Base-by-base conservation (phyloP, 2,888 invertebrate species). In the Idaea straminata region DNA sequence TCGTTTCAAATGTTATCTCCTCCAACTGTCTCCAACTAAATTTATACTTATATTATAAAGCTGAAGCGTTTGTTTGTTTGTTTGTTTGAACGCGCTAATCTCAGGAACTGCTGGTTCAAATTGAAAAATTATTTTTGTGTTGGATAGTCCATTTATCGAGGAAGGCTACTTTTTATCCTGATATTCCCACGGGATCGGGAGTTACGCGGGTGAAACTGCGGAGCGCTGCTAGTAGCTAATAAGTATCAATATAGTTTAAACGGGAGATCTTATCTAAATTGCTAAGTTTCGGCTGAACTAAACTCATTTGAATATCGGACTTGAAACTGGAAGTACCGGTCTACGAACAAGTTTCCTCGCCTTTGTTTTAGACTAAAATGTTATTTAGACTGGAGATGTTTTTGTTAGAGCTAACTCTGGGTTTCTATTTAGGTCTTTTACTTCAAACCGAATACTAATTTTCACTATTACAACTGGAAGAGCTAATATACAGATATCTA, bases 271-370 rank as follows among this genome's bases (percentile, higher is more conserved):
- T 34, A 34, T 73, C 72, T 79, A 78, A 82, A 83, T 77, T 79
- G 74, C 79, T 69, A 73, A 83, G 81, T 83, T 84, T 83, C 80
- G 76, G 79, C 79, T 71, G 80, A 74, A 79, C 75, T 80, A 79
- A 82, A 80, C 85, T 85, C 80, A 87, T 88, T 87, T 86, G 84
- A 87, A 88, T 89, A 85, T 84, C 80, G 77, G 78, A 83, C 82
- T 83, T 80, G 84, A 81, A 82, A 80, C 79, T 78, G 73, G 71
- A 70, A 68, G 68, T 67, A 73, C 74, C 58, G 13, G 25, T 13
- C 16, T 73, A 72, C 73, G 76, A 84, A 84, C 79, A 83, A 76
- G 72, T 72, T 78, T 76, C 74, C 72, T 70, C 77, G 67, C 76
- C 82, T 84, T 84, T 87, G 85, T 88, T 86, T 80, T 77, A 79